Evolutionary conservation across 2,888 invertebrate species (phyloP), one percentile per base, ranked within the genome.

Genomic region (Scaptomyza flava): DNA sequence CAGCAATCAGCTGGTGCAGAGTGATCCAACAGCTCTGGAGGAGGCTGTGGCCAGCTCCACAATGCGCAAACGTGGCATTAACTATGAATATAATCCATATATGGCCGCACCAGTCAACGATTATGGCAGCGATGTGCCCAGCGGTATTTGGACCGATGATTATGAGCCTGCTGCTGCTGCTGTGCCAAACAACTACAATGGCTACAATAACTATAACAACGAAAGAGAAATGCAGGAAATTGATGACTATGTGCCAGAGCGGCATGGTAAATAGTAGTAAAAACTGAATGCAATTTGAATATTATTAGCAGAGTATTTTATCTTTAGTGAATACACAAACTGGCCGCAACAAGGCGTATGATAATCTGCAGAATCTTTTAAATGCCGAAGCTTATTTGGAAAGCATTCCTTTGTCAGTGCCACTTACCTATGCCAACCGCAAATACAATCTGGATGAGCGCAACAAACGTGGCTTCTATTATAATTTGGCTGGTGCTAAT

Each of bases 321-420:
- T n/a, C 30, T 11, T 17, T 11, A 82, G 81, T 68, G 6, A 68
- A 54, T 38, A 50, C 59, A 12, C 53, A 62, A 11, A 67, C 50
- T 59, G 77, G 68, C 12, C 89, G 87, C 48, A 90, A 82, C 75
- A 92, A 92, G 68, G 91, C 92, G 23, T 92, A 92, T 60, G 92
- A 92, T 38, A 92, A 92, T 71, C 83, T 92, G 14, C 92, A 91
- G 68, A 91, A 87, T 61, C 87, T 92, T 23, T 82, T 92, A 6
- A 92, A 92, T 72, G 87, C 91, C 34, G 92, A 91, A 64, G 84
- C 90, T 38, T 92, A 91, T 56, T 71, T 90, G 61, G 91, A 91
- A 67, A 88, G 91, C 51, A 87, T 91, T 51, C 90, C 91, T 0
- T 69, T 91, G 36, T 89, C 92, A 3, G 77, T 91, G 63, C 90